Evolutionary conservation across 2,888 invertebrate genomes (phyloP), one percentile per base, ranked within the genome.

Genomic region (Athrips mouffetella): DNA sequence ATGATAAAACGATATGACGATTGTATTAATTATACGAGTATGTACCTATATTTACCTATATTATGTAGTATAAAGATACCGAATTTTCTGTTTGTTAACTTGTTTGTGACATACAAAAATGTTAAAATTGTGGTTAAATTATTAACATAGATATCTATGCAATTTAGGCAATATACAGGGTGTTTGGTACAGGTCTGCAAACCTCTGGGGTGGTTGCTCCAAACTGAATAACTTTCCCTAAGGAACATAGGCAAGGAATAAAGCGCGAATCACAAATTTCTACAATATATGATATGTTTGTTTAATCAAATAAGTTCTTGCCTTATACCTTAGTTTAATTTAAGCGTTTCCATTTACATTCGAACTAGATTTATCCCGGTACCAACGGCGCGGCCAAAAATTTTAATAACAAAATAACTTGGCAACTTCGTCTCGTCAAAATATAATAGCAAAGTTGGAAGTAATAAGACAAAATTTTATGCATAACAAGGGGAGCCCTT

Each of bases 371-470:
- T 73, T 71, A 75, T 73, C 72, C 60, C 57, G 65, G 67, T 67
- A 68, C 64, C 70, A 75, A 67, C 69, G 76, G 65, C 67, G 65
- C 66, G 69, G 72, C 78, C 84, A 82, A 83, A 85, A 85, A 86
- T 87, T 85, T 87, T 85, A 87, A 87, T 87, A 87, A 86, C 87
- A 84, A 82, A 86, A 86, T 85, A 87, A 87, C 86, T 87, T 86
- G 72, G 75, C 71, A 85, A 84, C 85, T 86, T 75, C 67, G 73
- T 72, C 80, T 81, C 82, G 84, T 85, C 85, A 83, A 82, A 51
- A 85, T 85, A 85, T 87, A 87, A 87, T 85, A 80, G 83, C 83
- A 72, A 86, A 87, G 85, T 87, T 85, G 76, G 77, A 81, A 85
- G 85, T 86, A 86, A 87, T 87, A 87, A 86, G 86, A 84, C 85